These are phyloP conservation scores for Myocastor coypus DNA, from an alignment of 2,113 vertebrate species.

Conservation along the genomic window DNA sequence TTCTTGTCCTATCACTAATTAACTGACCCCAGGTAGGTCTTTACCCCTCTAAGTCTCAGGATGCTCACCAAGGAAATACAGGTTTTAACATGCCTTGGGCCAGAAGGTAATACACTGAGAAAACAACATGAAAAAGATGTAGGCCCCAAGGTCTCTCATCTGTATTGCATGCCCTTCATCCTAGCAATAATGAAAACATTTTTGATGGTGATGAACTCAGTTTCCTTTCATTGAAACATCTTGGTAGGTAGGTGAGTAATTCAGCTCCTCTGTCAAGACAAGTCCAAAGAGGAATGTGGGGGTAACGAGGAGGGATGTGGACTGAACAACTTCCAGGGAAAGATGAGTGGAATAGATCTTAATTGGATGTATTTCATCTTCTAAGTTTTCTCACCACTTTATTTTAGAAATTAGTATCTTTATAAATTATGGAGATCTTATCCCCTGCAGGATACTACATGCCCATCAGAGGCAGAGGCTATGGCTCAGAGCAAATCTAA, in stretches of 20 bases:
- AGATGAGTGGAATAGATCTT: not conserved
- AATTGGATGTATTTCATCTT: not conserved
- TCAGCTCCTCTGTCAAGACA: conserved; percentile 8
- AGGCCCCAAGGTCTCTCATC: not conserved
- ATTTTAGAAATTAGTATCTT: not conserved
- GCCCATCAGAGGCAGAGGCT: not conserved
- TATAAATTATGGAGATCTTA: not conserved
- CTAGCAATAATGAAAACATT: not conserved
- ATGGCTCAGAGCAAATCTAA: not conserved
- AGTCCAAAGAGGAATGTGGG: not conserved
- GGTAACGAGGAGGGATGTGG: not conserved
- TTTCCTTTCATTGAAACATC: not conserved
- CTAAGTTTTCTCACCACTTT: not conserved
- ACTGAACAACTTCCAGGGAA: not conserved
- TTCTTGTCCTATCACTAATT: not conserved
- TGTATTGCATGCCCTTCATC: not conserved
- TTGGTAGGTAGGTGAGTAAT: not conserved
- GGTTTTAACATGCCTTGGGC: not conserved
- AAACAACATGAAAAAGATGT: not conserved
- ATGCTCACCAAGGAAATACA: not conserved
- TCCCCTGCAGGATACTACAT: not conserved
- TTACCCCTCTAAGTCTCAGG: not conserved
- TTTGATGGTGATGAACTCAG: not conserved
- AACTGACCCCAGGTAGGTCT: not conserved
- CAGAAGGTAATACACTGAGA: not conserved